phyloP scores from a whole-genome alignment of 1,140 invertebrate genomes.

The Drosophila persimilis region DNA sequence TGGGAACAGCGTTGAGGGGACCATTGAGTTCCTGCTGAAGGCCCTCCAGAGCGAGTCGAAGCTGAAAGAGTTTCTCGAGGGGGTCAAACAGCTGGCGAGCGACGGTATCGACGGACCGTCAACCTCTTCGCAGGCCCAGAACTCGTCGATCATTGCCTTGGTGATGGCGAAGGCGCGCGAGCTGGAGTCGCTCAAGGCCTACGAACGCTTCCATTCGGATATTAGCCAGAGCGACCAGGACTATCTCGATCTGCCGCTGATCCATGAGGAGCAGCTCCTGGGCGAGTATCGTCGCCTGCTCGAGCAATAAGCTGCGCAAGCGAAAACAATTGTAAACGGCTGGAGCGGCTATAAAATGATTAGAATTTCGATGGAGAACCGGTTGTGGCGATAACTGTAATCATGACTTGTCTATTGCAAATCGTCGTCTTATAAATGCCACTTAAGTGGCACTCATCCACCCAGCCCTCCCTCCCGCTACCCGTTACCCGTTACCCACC shows the following conservation, averaged over 20 bases:
- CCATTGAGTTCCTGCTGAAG: slow-evolving; percentile 85
- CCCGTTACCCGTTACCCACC: no score
- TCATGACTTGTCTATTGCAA: slow-evolving; percentile 69
- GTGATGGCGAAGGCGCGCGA: slow-evolving; percentile 54
- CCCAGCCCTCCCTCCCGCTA: not conserved
- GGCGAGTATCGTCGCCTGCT: slow-evolving; percentile 86
- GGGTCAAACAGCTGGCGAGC: slow-evolving; percentile 18
- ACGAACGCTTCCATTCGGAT: slow-evolving; percentile 85
- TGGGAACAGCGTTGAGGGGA: slow-evolving; percentile 84
- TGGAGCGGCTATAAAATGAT: no score
- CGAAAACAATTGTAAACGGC: no score
- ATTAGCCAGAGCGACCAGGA: slow-evolving; percentile 86
- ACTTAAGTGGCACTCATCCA: slow-evolving; percentile 50
- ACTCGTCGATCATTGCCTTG: slow-evolving; percentile 31
- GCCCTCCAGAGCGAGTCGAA: slow-evolving; percentile 62
- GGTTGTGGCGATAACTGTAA: slow-evolving; percentile 65
- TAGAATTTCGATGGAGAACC: slow-evolving; percentile 20
- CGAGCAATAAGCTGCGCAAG: slow-evolving; percentile 56
- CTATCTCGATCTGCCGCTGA: slow-evolving; percentile 85
- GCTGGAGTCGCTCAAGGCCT: slow-evolving; percentile 82
- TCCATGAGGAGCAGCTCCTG: slow-evolving; percentile 86
- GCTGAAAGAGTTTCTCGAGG: slow-evolving; percentile 46
- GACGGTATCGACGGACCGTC: slow-evolving; percentile 40
- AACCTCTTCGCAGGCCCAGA: slow-evolving; percentile 44
- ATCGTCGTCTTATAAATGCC: slow-evolving; percentile 57